Evolutionary conservation across 35 echinoderm and acorn worm genomes (phyloP), one percentile per base, ranked within the genome.

Genomic region (Lytechinus pictus): DNA sequence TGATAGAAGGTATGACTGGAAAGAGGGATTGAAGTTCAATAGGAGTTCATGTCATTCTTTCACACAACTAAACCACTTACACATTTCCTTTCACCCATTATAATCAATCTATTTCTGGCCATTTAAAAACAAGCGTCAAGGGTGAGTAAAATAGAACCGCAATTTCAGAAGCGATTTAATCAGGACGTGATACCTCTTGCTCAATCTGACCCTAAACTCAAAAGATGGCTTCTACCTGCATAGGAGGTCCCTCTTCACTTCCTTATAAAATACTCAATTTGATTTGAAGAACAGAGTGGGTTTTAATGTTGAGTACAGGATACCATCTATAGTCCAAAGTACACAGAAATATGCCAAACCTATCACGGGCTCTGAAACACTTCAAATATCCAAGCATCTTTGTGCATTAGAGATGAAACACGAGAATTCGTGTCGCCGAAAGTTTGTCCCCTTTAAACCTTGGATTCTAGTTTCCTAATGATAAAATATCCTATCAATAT

Each of bases 221-320:
- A 6, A 16, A 66, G 60, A 44, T 44, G 33, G 33, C 33, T 44
- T 44, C 33, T 66, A 66, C 60, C 33, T 4, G 14, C 3, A 3
- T 4, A 21, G 61, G 61, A 71, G 66, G 66, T 79, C 66, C 66
- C 66, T 79, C 66, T 79, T 79, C 19, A n/a, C 19, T 24, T 79
- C n/a, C 66, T 79, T 14, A n/a, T 79, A 24, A 79, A 79, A 79
- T 24, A 71, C 14, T 79, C 33, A 8, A 16, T 5, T 16, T 79
- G 66, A 79, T 79, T 79, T 79, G 6, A 79, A 79, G 66, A 79
- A 79, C 19, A n/a, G 66, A 8, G 19, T 19, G 66, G 33, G 61
- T n/a, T n/a, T 79, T 79, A n/a, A n/a, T 79, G 66, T 79, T 79
- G 66, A 79, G 66, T n/a, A 79, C 66, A 79, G 66, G 66, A 79